Evolutionary conservation across 2,888 invertebrate genomes (phyloP), one percentile per base, ranked within the genome.

Genomic region (Barypeithes pellucidus): DNA sequence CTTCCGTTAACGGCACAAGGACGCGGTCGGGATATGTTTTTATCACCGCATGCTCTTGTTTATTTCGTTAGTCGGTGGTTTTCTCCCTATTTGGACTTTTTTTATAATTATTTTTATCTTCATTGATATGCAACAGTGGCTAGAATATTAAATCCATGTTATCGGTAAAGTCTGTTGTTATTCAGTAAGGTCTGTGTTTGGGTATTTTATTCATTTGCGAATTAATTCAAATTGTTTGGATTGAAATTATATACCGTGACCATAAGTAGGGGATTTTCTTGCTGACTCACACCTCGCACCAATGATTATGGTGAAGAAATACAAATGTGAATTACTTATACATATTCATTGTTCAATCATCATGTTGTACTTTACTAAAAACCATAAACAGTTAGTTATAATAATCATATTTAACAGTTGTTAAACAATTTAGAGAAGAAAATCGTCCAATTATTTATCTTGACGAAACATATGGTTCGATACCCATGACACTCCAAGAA

Each of bases 51-150:
- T 29, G 29, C n/a, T n/a, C n/a, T 29, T 24, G 29, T 4, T 29
- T 29, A 29, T 29, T 29, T 29, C 29, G 29, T 29, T 29, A 29
- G 7, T 29, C 29, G 29, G 29, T 29, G 29, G 29, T 29, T 29
- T 29, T 5, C 29, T 29, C 29, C 1, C 9, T 29, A 2, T 5
- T 9, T 5, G 29, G 29, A 29, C 3, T 29, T 29, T 29, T 29
- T 29, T 29, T 29, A 29, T 29, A 52, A 7, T 52, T 52, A n/a
- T n/a, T 54, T 54, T 29, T 33, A 33, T 33, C 16, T 29, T 33
- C 14, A n/a, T 54, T 54, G 16, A 54, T 54, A 54, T 54, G 33
- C 54, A 50, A 24, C 22, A 24, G 54, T 33, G 54, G 54, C 29
- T 54, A 16, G 14, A 33, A 54, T 14, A 29, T 14, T 33, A 18